Percentiles rank a stretch among this genome's conserved stretches.
These are phyloP conservation scores for Acleris literana DNA, from an alignment of 2,888 invertebrate species.

Conservation along the genomic window DNA sequence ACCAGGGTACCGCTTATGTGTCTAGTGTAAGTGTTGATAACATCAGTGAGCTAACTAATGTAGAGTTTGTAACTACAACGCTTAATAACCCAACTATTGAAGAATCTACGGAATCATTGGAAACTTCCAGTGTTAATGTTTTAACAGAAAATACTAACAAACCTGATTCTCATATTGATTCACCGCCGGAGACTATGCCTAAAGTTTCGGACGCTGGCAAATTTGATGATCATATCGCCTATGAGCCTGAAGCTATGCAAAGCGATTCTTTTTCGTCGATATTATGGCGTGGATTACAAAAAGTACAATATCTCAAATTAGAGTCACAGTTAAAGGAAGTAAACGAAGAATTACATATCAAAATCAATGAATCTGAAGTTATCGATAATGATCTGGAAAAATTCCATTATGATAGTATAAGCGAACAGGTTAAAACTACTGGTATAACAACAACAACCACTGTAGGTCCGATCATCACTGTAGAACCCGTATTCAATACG, in stretches of 20 bases:
- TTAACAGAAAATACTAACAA: constrained; percentile 41
- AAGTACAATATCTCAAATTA: constrained; percentile 69
- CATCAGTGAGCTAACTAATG: constrained; percentile 63
- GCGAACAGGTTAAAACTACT: constrained; percentile 37
- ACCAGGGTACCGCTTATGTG: constrained; percentile 59
- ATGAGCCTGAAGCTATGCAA: constrained; percentile 75
- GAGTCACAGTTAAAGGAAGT: constrained; percentile 65
- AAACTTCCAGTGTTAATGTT: constrained; percentile 33
- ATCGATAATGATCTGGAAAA: constrained; percentile 57
- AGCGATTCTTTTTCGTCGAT: constrained; percentile 70
- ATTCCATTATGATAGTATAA: constrained; percentile 64
- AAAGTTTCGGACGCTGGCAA: constrained; percentile 40
- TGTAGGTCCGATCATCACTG: constrained; percentile 16
- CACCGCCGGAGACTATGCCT: constrained; percentile 49
- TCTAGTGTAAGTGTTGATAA: constrained; percentile 57
- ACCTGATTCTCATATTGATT: constrained; percentile 45
- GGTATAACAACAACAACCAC: constrained; percentile 39
- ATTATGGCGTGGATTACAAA: constrained; percentile 72
- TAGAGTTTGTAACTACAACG: constrained; percentile 44
- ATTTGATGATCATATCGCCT: constrained; percentile 56
- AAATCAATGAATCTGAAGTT: constrained; percentile 62
- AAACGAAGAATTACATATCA: constrained; percentile 69
- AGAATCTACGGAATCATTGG: constrained; percentile 38
- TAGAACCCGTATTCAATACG: constrained; percentile 36
- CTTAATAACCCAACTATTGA: constrained; percentile 41